A percentile compares a stretch with the other conserved stretches of the same genome.
These are phyloP conservation scores for Cheilosia vernalis DNA, from an alignment of 2,888 invertebrate genomes.

Conservation along the genomic window DNA sequence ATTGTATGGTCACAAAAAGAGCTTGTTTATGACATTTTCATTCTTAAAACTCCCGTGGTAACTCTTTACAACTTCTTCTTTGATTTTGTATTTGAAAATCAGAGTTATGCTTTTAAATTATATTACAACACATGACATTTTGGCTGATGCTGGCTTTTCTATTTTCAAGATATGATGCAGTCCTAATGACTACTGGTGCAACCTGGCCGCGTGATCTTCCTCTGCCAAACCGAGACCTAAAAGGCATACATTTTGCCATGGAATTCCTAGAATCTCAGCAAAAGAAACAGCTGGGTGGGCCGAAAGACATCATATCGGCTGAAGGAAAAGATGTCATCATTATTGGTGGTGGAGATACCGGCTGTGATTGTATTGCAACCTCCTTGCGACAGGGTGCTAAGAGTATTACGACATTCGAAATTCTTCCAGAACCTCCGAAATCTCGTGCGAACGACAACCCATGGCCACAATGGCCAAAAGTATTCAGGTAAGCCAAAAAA, in stretches of 20 bases:
- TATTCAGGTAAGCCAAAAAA: constrained; percentile 87
- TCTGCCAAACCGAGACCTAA: constrained; percentile 92
- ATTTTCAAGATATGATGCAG: constrained; percentile 89
- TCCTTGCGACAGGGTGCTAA: constrained; percentile 96
- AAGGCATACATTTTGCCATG: constrained; percentile 99
- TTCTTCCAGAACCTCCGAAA: constrained; percentile 95
- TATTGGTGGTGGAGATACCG: constrained; percentile 94
- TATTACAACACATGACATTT: background rate
- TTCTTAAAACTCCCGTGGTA: background rate
- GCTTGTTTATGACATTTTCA: background rate
- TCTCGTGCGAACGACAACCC: constrained; percentile 94
- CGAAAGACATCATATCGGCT: constrained; percentile 88
- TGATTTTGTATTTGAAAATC: background rate
- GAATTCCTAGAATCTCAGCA: constrained; percentile 98
- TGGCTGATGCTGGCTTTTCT: background rate
- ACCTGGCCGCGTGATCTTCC: constrained; percentile 98
- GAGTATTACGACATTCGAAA: constrained; percentile 97
- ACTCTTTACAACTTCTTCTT: background rate
- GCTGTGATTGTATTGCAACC: constrained; percentile 99
- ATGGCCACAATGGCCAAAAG: constrained; percentile 99
- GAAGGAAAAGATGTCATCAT: constrained; percentile 97
- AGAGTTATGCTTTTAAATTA: background rate
- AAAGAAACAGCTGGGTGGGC: constrained; percentile 93
- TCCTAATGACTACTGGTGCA: constrained; percentile 95
- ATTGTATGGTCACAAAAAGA: too few relatives aligned